Evolutionary conservation across 1,140 invertebrate genomes (phyloP).

Genomic region (Paraescarpia echinospica): DNA sequence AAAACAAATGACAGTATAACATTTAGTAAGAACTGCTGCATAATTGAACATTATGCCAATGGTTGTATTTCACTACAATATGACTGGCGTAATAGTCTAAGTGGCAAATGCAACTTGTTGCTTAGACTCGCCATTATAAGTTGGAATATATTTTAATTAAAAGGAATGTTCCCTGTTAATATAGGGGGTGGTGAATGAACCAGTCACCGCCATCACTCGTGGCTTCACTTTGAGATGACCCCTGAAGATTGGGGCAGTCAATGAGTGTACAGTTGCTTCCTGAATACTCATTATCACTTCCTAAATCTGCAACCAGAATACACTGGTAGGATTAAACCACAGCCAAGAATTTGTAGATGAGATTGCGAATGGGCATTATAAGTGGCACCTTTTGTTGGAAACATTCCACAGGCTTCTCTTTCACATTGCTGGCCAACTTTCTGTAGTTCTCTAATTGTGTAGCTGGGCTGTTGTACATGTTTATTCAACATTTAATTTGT

Average conservation of each 20-base stretch:
- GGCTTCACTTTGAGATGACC: neutral
- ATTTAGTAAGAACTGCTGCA: neutral
- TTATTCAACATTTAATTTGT: neutral
- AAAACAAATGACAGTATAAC: neutral
- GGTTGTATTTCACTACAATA: too few relatives aligned
- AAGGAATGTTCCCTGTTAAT: neutral
- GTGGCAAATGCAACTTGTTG: neutral
- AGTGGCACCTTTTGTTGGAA: neutral
- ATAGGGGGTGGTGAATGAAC: neutral
- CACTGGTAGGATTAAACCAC: neutral
- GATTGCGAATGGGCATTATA: neutral
- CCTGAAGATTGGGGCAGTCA: neutral
- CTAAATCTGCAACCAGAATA: neutral
- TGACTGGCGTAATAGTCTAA: too few relatives aligned
- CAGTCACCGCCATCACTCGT: neutral
- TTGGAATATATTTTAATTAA: neutral
- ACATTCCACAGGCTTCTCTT: neutral
- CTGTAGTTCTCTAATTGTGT: neutral
- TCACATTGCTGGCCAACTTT: neutral
- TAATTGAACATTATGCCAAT: neutral
- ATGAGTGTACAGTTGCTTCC: neutral
- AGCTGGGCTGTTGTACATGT: neutral
- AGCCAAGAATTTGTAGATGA: neutral
- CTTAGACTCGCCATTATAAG: neutral
- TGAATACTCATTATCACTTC: neutral